Evolutionary conservation across 2,113 vertebrate species (phyloP), one percentile per base, ranked within the genome.

Genomic region (Rhinolophus sinicus): DNA sequence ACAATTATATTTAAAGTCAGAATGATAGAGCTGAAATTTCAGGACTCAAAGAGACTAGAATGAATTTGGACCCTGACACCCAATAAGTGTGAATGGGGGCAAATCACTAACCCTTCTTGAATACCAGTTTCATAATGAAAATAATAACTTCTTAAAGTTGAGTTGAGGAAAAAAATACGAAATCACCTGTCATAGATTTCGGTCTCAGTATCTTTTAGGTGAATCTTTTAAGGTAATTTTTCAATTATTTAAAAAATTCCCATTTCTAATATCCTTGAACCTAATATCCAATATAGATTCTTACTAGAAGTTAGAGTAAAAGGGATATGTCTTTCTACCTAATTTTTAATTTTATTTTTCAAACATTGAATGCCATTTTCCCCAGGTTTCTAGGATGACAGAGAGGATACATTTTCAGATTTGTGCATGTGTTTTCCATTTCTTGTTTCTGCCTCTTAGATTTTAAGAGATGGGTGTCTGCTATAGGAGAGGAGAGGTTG

Each of bases 401-500:
- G 40, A 86, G 62, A 92, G 28, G 21, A 24, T 69, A 64, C 24
- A 6, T 30, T 56, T 89, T 56, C 58, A 28, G 40, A 50, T 64
- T 33, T 93, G 87, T 81, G 52, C n/a, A 21, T 70, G 26, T 80
- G 40, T 87, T 93, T 85, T 70, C 65, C 44, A 58, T 72, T 91
- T 81, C 24, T 91, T 56, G 9, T 75, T 40, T 85, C 10, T 54
- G 24, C 4, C 11, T 62, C 40, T 73, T 72, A 86, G 72, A 64
- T 87, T 87, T 92, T 75, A 90, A 76, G 52, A 93, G n/a, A 30
- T 58, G 33, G 7, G 6, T 70, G 10, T 91, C 33, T 76, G 6
- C 44, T 70, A 16, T 12, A 88, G 78, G 58, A 50, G 26, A 78
- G 30, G 64, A 64, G 62, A 91, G 28, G 3, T 19, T 93, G 8